Conservation (phyloP, 2,797 vertebrate genomes). For the Lepidocolaptes lacrymiger region DNA sequence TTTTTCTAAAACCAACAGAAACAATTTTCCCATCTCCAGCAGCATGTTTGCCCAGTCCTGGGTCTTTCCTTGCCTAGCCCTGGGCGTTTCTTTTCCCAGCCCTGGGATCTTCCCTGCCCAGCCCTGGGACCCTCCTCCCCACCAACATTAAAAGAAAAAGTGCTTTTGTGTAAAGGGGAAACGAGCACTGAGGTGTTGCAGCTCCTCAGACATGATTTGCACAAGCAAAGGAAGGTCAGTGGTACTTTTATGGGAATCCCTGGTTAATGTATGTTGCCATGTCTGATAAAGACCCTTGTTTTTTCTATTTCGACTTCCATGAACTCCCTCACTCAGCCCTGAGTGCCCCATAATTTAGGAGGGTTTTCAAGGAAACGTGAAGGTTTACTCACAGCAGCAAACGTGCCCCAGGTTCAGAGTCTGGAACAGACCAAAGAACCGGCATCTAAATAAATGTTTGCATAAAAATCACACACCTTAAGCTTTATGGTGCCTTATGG, state of each 20-base stretch:
- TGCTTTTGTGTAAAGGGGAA: not conserved
- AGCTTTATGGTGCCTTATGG: not conserved
- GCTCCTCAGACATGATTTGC: not conserved
- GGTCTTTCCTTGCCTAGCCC: no score
- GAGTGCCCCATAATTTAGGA: not conserved
- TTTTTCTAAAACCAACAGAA: not conserved
- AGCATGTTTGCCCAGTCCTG: not conserved
- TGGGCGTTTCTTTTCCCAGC: not conserved
- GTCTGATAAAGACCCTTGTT: not conserved
- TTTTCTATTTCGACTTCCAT: not conserved
- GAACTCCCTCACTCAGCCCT: not conserved
- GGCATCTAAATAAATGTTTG: conserved; percentile 7
- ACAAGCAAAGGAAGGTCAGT: not conserved
- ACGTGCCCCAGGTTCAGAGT: not conserved
- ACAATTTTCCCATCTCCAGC: not conserved
- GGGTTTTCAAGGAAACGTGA: not conserved
- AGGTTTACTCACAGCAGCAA: not conserved
- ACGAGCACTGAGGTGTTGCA: not conserved
- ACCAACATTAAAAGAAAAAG: not conserved
- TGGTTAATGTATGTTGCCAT: not conserved
- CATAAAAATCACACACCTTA: conserved; percentile 1
- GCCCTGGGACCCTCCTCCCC: not conserved
- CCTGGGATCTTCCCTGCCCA: not conserved
- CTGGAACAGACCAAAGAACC: not conserved
- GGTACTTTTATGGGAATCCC: not conserved